phyloP scores from a whole-genome alignment of 2,113 vertebrate genomes.

The Shinisaurus crocodilurus region DNA sequence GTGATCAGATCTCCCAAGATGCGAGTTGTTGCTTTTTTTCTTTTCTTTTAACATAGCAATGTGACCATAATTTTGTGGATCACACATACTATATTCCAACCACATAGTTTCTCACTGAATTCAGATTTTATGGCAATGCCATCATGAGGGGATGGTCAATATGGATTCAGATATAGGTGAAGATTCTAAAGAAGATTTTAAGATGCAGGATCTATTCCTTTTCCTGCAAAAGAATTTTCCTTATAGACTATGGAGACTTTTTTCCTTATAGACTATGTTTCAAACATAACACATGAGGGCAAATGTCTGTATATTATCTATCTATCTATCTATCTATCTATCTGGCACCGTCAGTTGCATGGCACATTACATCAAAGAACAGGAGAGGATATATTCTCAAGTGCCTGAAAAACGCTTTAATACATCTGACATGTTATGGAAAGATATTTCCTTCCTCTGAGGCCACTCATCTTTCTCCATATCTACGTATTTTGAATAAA shows the following conservation, averaged over 20 bases:
- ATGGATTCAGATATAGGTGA: background rate
- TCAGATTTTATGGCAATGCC: background rate
- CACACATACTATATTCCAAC: background rate
- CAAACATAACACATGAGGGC: background rate
- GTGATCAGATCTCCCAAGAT: background rate
- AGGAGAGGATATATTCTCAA: too few species aligned
- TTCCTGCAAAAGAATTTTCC: background rate
- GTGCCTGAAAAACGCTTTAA: too few species aligned
- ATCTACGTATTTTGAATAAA: too few species aligned
- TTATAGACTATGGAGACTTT: background rate
- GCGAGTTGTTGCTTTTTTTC: too few species aligned
- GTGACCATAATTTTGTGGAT: background rate
- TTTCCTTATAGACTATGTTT: background rate
- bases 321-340: too few species aligned
- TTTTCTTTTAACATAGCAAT: too few species aligned
- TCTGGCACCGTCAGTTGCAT: too few species aligned
- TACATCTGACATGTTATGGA: too few species aligned
- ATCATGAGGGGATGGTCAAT: background rate
- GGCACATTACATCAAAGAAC: too few species aligned
- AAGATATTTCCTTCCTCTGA: too few species aligned
- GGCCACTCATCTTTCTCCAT: too few species aligned
- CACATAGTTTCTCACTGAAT: background rate
- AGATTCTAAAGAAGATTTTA: background rate
- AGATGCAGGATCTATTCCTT: background rate
- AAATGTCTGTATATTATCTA: too few species aligned